Evolutionary conservation across 2,113 vertebrate species (phyloP), one percentile per base, ranked within the genome.

Genomic region (Globicephala melas): DNA sequence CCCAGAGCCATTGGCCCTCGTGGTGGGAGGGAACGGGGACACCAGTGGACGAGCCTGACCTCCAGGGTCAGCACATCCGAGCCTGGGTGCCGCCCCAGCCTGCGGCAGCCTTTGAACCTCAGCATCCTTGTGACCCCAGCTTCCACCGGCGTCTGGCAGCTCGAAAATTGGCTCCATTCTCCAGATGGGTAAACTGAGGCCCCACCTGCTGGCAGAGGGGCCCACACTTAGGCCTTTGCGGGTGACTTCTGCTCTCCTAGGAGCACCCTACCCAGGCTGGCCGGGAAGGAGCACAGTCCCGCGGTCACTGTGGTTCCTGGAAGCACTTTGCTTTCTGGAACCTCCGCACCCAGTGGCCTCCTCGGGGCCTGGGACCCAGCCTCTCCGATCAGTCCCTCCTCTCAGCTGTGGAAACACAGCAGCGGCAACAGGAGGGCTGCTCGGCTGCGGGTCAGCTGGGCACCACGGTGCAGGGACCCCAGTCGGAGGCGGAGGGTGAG

Each of bases 391-490:
- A 13, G 73, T 36, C 89, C 77, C 80, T 98, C 93, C 89, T 97
- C 97, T 97, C 98, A 97, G 97, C 98, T 98, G 97, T 98, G 98
- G 96, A 98, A 98, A 98, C 91, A 98, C 90, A 96, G 95, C 28
- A 28, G 93, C 79, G 91, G 94, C 97, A 94, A 63, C 95, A 89
- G 97, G 53, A 12, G 28, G 60, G 12, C 26, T 58, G 18, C 65
- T 67, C 25, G 13, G 41, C 28, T 25, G 0, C 3, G 25, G 71
- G 86, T 67, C 41, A 17, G 21, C 50, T 6, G 44, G 12, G 38
- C 85, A 17, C n/a, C 2, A 3, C n/a, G 10, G 41, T 3, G 2
- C 67, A 15, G 50, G 83, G 71, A 2, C 83, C 65, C 55, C 6
- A 2, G 1, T 31, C 20, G 7, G 36, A 36, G 36, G 36, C 63